Evolutionary conservation across 2,797 vertebrate species (phyloP).

Genomic region (Apogon talboti): DNA sequence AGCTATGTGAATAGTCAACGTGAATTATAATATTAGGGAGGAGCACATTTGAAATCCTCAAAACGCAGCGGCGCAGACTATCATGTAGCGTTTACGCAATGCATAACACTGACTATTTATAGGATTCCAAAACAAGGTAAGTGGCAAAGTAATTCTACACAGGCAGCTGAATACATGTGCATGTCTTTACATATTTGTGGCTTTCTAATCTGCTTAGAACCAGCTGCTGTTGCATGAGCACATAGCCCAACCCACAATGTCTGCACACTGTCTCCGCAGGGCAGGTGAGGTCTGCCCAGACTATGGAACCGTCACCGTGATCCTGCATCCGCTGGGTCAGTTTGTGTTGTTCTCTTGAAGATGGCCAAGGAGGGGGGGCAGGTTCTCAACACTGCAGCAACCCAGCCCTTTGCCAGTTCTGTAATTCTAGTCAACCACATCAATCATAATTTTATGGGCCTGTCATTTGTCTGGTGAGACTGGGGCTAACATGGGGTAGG

Average conservation of each 20-base stretch:
- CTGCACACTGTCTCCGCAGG: conserved; percentile 17
- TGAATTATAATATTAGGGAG: conserved; percentile 31
- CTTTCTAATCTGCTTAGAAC: background rate
- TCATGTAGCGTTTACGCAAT: conserved; percentile 18
- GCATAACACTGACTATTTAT: background rate
- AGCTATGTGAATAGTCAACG: conserved; percentile 10
- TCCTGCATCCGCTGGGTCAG: background rate
- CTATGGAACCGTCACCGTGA: background rate
- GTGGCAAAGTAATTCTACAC: background rate
- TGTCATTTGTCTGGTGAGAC: conserved; percentile 26
- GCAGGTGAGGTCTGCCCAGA: conserved; percentile 6
- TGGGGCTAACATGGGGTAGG: background rate
- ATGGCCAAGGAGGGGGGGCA: conserved; percentile 4
- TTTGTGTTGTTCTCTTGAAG: conserved; percentile 2
- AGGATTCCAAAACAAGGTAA: conserved; percentile 5
- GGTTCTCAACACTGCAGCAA: conserved; percentile 28
- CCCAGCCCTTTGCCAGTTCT: conserved; percentile 18
- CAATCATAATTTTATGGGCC: conserved; percentile 41
- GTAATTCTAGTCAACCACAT: conserved; percentile 48
- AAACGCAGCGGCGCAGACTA: conserved; percentile 1
- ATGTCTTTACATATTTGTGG: conserved; percentile 6
- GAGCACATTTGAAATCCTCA: conserved; percentile 20
- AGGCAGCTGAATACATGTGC: conserved; percentile 5
- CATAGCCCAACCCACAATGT: background rate
- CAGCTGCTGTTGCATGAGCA: conserved; percentile 11